Conservation (phyloP, 1,140 invertebrate species). For the Aphelinus certus region DNA sequence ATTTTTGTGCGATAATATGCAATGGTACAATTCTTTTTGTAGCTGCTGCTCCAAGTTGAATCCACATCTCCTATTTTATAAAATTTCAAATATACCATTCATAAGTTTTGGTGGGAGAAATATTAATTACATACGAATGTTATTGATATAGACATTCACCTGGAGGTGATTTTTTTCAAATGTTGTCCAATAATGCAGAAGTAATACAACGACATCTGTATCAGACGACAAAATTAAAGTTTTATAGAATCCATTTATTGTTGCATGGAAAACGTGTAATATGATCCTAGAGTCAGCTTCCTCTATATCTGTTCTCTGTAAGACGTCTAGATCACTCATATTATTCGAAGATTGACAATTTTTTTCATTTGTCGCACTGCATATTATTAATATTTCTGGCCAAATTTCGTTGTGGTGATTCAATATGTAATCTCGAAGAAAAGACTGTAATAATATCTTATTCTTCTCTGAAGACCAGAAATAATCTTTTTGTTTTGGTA, state of each 20-base stretch:
- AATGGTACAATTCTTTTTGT: conserved; percentile 2
- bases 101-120: not conserved
- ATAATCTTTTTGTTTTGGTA: not conserved
- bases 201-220: conserved; percentile 9
- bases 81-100: not conserved
- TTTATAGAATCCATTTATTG: not conserved
- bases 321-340: not conserved
- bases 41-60: not conserved
- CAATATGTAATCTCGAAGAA: not conserved
- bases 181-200: not conserved
- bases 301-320: conserved; percentile 13
- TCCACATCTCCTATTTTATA: conserved; percentile 1
- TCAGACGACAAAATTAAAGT: conserved; percentile 1
- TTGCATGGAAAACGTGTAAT: conserved; percentile 3
- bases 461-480: not conserved
- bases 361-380: conserved; percentile 1
- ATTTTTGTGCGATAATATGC: conserved; percentile 15
- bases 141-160: not conserved
- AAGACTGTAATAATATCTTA: not conserved
- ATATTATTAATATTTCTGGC: not conserved
- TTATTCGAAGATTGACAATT: not conserved
- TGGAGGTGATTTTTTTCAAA: not conserved
- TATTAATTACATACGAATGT: too few relatives aligned
- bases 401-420: not conserved
- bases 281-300: conserved; percentile 16